Base-by-base conservation (phyloP, 2,888 invertebrate species). In the Mylabris sibirica region DNA sequence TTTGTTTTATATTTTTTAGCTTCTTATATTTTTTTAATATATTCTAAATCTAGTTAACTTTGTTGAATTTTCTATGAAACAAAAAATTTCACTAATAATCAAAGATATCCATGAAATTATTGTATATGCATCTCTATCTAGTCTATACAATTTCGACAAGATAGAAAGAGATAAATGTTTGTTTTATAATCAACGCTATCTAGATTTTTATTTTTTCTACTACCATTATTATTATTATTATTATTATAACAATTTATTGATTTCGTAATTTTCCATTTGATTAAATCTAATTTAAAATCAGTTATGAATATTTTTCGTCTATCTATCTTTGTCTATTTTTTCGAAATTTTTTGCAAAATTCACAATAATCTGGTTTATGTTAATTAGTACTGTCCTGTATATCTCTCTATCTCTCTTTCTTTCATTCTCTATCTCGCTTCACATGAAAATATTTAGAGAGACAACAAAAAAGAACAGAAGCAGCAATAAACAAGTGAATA, bases 191-290 rank as follows among this genome's bases (percentile, higher is more conserved):
- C 30, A 30, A 30, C 30, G 30, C 30, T 30, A 30, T 30, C 30
- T 30, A 12, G 38, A 12, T 38, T 9, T 38, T 9, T 38, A 12
- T 35, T 35, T 35, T 35, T 35, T 35, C 11, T 35, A 12, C 12
- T 9, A 38, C 12, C 38, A 38, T 38, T 38, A 12, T 9, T 38
- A 12, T 38, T 38, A 12, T 38, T 12, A 1, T 38, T 38, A 9
- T 38, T 38, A 38, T 30, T 30, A 30, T 30, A 6, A 30, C 30
- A 30, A 49, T 49, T 49, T 20, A 20, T 8, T 20, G 20, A 49
- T 49, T 49, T 49, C 49, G 49, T 49, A 49, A 49, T 49, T 49
- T 49, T 49, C 49, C 49, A 20, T 9, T 49, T 49, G 49, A 49
- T 49, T 49, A 20, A 49, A 20, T 20, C 30, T 30, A 30, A 30